Percentiles rank a stretch among this genome's conserved stretches.
phyloP scores from a whole-genome alignment of 2,888 invertebrate genomes.

The Lysandra bellargus region DNA sequence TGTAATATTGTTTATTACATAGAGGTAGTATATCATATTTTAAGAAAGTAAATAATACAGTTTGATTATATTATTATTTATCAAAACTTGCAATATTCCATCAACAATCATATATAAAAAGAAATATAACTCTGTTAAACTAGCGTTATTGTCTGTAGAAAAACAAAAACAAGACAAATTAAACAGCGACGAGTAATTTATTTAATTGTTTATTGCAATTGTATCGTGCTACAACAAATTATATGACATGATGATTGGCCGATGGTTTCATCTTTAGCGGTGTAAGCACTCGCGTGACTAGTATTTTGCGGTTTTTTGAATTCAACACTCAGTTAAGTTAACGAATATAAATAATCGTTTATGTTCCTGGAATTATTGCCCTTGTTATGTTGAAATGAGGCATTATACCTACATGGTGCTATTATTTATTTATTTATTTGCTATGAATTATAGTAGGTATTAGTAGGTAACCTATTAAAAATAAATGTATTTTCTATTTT shows the following conservation, averaged over 20 bases:
- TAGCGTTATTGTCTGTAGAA: not conserved
- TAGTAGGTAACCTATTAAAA: no score
- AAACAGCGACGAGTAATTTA: not conserved
- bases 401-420: no score
- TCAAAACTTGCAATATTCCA: not conserved
- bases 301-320: slow-evolving; percentile 24
- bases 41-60: no score
- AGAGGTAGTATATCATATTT: no score
- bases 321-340: slow-evolving; percentile 16
- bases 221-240: slow-evolving; percentile 26
- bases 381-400: not conserved
- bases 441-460: no score
- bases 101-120: not conserved
- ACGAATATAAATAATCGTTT: slow-evolving; percentile 16
- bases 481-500: no score
- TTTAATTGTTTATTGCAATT: slow-evolving; percentile 21
- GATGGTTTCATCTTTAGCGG: slow-evolving; percentile 19
- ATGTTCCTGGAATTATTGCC: not conserved
- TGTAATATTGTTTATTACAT: no score
- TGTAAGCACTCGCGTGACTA: slow-evolving; percentile 28
- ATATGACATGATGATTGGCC: slow-evolving; percentile 27
- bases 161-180: slow-evolving; percentile 9
- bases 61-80: no score
- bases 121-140: not conserved
- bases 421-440: no score